These are phyloP conservation scores for Catagonus wagneri DNA, from an alignment of 2,113 vertebrate genomes.

Conservation along the genomic window DNA sequence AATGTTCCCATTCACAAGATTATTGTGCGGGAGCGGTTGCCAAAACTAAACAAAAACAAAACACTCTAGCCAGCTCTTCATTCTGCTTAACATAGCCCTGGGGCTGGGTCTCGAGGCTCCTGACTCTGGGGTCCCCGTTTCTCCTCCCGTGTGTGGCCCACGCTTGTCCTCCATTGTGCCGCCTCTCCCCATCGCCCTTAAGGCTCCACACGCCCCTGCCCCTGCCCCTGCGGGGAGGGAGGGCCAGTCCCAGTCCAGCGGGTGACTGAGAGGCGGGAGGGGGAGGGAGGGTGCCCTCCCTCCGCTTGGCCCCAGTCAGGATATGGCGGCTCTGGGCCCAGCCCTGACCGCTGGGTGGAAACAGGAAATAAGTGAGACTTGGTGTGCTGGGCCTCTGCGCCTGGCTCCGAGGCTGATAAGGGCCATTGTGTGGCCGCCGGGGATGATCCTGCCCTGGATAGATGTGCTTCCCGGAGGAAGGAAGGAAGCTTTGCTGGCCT, in stretches of 20 bases:
- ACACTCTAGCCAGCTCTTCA: neutral
- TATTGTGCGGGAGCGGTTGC: neutral
- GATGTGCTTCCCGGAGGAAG: constrained; percentile 86
- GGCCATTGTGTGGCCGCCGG: constrained; percentile 87
- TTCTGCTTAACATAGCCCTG: neutral
- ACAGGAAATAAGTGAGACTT: constrained; percentile 91
- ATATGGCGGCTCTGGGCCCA: constrained; percentile 77
- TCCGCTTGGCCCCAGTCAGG: constrained; percentile 71
- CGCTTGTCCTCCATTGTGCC: neutral
- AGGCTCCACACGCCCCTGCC: neutral
- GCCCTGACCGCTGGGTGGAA: constrained; percentile 83
- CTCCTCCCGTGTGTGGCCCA: neutral
- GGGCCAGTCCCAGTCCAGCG: constrained; percentile 5
- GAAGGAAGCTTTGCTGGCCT: constrained; percentile 77
- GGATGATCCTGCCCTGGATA: constrained; percentile 86
- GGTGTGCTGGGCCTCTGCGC: constrained; percentile 82
- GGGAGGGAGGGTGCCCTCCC: constrained; percentile 54
- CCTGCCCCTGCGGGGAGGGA: neutral
- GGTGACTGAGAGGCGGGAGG: constrained; percentile 75
- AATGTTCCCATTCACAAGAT: neutral
- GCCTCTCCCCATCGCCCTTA: neutral
- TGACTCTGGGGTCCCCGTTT: neutral
- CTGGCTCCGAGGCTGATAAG: constrained; percentile 90
- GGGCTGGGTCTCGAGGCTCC: neutral
- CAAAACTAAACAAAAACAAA: neutral